Evolutionary conservation across 92 coral and sea anemone genomes (phyloP).

Genomic region (Porites divaricata): DNA sequence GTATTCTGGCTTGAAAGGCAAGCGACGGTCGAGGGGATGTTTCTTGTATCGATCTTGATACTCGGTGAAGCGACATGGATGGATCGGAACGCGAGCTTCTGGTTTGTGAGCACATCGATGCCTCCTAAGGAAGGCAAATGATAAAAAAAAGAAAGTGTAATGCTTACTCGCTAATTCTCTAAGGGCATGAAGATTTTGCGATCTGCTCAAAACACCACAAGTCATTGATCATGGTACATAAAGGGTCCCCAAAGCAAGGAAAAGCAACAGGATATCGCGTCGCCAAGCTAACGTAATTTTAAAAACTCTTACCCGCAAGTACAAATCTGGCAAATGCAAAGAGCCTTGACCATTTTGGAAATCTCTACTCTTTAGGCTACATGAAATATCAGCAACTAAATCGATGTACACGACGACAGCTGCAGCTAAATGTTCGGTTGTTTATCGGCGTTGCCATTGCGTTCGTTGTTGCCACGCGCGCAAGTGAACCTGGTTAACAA

Average conservation of each 20-base stretch:
- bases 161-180: neutral
- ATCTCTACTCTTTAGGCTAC: neutral
- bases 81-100: slow-evolving; percentile 73
- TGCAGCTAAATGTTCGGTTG: slow-evolving; percentile 17
- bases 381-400: slow-evolving; percentile 21
- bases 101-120: slow-evolving; percentile 98
- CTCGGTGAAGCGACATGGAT: slow-evolving; percentile 92
- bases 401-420: slow-evolving; percentile 29
- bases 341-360: slow-evolving; percentile 76
- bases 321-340: slow-evolving; percentile 98
- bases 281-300: neutral
- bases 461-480: slow-evolving; percentile 72
- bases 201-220: slow-evolving; percentile 18
- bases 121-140: slow-evolving; percentile 71
- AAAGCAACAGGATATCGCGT: slow-evolving; percentile 15
- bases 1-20: slow-evolving; percentile 93
- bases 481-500: slow-evolving; percentile 34
- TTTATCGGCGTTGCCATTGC: slow-evolving; percentile 60
- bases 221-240: slow-evolving; percentile 6
- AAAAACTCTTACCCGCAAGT: slow-evolving; percentile 93
- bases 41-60: slow-evolving; percentile 93
- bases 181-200: neutral
- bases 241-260: slow-evolving; percentile 12
- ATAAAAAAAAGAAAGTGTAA: neutral
- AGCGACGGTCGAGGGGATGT: slow-evolving; percentile 75